Conservation (phyloP, 1,140 invertebrate genomes). For the Camponotus pennsylvanicus region DNA sequence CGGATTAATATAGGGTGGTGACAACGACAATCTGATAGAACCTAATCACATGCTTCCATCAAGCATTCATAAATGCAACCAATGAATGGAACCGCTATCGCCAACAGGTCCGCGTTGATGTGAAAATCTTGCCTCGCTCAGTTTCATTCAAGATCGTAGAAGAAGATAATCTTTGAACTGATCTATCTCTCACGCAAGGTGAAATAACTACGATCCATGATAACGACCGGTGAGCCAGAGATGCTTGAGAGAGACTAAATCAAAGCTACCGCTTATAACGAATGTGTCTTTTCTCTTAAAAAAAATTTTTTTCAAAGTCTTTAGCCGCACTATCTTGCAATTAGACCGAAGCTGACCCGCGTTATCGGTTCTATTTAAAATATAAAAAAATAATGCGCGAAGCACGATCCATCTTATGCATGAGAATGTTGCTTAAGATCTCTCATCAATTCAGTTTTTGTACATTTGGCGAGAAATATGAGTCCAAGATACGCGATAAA, state of each 20-base stretch:
- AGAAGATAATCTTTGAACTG: constrained; percentile 8
- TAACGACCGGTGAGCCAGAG: neutral
- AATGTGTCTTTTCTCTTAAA: too few relatives aligned
- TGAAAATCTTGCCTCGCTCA: constrained; percentile 26
- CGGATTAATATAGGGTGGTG: neutral
- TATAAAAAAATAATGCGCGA: neutral
- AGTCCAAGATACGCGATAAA: constrained; percentile 28
- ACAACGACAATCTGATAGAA: neutral
- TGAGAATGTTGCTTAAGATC: neutral
- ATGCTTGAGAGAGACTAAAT: neutral
- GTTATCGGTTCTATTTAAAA: neutral
- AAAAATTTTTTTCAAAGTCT: neutral
- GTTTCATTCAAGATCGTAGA: constrained; percentile 23
- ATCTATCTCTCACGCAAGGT: constrained; percentile 38
- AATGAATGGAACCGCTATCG: constrained; percentile 27
- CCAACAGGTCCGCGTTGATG: neutral
- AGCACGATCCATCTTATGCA: neutral
- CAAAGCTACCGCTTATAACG: neutral
- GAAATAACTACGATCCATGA: constrained; percentile 21
- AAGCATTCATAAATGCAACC: neutral
- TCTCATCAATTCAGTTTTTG: constrained; percentile 11
- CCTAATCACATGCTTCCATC: constrained; percentile 35
- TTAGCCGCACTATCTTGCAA: neutral
- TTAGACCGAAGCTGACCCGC: too few relatives aligned
- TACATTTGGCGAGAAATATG: neutral